Percentiles rank a stretch among this genome's conserved stretches.
phyloP scores from a whole-genome alignment of 2,888 invertebrate species.

The Mimumesa dahlbomi region DNA sequence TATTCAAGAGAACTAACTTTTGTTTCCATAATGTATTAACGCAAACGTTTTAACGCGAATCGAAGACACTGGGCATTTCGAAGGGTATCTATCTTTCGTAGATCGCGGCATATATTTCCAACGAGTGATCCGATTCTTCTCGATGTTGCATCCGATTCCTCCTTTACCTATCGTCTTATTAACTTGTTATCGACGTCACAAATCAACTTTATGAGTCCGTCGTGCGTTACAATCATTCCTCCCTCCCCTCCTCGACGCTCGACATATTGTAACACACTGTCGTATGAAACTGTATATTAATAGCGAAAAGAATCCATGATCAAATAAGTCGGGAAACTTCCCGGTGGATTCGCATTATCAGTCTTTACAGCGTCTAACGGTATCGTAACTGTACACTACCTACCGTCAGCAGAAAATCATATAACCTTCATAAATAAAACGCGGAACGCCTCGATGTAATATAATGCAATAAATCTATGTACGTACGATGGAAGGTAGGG shows the following conservation, averaged over 20 bases:
- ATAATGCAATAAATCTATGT: slow-evolving; percentile 25
- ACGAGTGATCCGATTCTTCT: neutral
- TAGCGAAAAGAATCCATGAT: too few relatives aligned
- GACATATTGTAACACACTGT: too few relatives aligned
- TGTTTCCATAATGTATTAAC: slow-evolving; percentile 59
- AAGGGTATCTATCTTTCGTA: too few relatives aligned
- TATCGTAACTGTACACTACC: slow-evolving; percentile 4
- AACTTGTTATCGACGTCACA: too few relatives aligned
- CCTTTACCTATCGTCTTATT: too few relatives aligned
- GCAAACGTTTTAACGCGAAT: slow-evolving; percentile 54
- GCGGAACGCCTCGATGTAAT: slow-evolving; percentile 11
- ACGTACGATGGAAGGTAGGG: neutral
- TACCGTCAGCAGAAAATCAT: slow-evolving; percentile 17
- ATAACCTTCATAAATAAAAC: slow-evolving; percentile 18
- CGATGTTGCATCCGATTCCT: too few relatives aligned
- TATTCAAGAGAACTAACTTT: slow-evolving; percentile 44
- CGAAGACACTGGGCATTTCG: slow-evolving; percentile 25
- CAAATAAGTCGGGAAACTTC: too few relatives aligned
- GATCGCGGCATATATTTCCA: neutral
- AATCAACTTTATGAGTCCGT: too few relatives aligned
- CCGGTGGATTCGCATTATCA: too few relatives aligned
- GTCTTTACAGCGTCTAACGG: slow-evolving; percentile 8
- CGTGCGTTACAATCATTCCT: too few relatives aligned
- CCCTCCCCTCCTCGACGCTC: too few relatives aligned
- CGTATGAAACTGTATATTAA: too few relatives aligned